Evolutionary conservation across 1,140 invertebrate genomes (phyloP).

Genomic region (Sinella curviseta): DNA sequence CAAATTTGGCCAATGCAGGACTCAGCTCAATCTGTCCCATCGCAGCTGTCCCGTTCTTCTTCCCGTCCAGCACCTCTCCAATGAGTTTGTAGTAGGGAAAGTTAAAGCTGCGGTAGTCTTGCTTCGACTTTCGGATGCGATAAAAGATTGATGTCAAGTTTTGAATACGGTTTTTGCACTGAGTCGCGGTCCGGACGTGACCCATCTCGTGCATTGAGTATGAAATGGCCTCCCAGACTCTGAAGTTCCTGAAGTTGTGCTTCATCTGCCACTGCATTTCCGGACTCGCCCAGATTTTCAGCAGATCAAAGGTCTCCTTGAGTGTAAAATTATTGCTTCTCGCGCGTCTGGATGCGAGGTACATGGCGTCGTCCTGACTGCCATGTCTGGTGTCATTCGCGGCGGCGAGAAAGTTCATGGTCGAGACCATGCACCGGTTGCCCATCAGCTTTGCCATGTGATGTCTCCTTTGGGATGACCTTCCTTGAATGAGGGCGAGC

Average conservation of each 20-base stretch:
- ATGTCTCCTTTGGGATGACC: slow-evolving; percentile 40
- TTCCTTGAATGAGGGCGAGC: slow-evolving; percentile 21
- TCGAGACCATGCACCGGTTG: slow-evolving; percentile 31
- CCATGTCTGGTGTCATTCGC: slow-evolving; percentile 14
- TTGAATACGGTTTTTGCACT: slow-evolving; percentile 49
- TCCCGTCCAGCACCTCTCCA: slow-evolving; percentile 48
- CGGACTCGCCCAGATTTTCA: slow-evolving; percentile 49
- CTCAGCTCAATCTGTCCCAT: not conserved
- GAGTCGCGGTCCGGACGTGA: slow-evolving; percentile 48
- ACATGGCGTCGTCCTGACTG: slow-evolving; percentile 43
- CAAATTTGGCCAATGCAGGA: slow-evolving; percentile 17
- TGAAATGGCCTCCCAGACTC: slow-evolving; percentile 49
- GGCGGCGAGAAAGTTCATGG: slow-evolving; percentile 16
- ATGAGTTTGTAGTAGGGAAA: slow-evolving; percentile 49
- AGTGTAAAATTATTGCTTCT: slow-evolving; percentile 49
- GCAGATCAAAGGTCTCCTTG: slow-evolving; percentile 48
- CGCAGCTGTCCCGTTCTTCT: slow-evolving; percentile 43
- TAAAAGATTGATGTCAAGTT: slow-evolving; percentile 49
- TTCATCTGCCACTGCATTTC: slow-evolving; percentile 50
- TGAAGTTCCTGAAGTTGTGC: slow-evolving; percentile 44
- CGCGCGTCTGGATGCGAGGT: slow-evolving; percentile 44
- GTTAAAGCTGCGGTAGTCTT: slow-evolving; percentile 48
- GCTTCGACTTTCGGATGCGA: slow-evolving; percentile 48
- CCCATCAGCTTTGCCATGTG: slow-evolving; percentile 46
- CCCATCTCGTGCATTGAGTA: slow-evolving; percentile 46